Base-by-base conservation (phyloP, 1,140 invertebrate genomes). In the Eurytemora carolleeae region DNA sequence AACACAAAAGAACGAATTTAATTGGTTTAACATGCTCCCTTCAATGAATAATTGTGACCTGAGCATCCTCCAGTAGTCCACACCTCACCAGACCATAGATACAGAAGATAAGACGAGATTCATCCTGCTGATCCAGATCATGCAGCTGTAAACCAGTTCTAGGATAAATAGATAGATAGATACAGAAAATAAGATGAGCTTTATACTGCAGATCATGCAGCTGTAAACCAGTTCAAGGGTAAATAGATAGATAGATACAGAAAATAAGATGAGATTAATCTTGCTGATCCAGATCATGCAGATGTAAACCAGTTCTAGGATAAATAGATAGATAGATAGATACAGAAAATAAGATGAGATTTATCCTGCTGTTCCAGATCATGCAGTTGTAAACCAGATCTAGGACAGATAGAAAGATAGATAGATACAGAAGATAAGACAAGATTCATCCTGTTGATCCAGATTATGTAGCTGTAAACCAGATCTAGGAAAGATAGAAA, bases 61-160 rank as follows among this genome's bases (percentile, higher is more conserved):
- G 31, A 22, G 89, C 89, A 72, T 85, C 81, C 66, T 85, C 80
- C 56, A 94, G 74, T 65, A 83, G 81, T 2, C 91, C 92, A 72
- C 85, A 86, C 26, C 90, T 76, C 52, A 95, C 78, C 73, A 84
- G 78, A n/a, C 75, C 73, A 68, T 88, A 88, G 31, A 92, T 76
- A 65, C 73, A 70, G 63, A 73, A 78, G 21, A 83, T 71, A 1
- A 95, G 71, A 65, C 84, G 76, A 61, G 76, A 75, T 68, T 95
- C 90, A 77, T 95, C 90, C 71, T 91, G 78, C 70, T 77, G 67
- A 19, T 61, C 55, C 58, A 53, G 59, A 24, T 19, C 58, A 64
- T 55, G 19, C 7, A 31, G 26, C 12, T 16, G 12, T 17, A 52
- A 20, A 17, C 16, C 54, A 61, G 1, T 2, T 3, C 7, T 2